phyloP scores from a whole-genome alignment of 2,113 vertebrate species.

The Corythoichthys haematopterus region DNA sequence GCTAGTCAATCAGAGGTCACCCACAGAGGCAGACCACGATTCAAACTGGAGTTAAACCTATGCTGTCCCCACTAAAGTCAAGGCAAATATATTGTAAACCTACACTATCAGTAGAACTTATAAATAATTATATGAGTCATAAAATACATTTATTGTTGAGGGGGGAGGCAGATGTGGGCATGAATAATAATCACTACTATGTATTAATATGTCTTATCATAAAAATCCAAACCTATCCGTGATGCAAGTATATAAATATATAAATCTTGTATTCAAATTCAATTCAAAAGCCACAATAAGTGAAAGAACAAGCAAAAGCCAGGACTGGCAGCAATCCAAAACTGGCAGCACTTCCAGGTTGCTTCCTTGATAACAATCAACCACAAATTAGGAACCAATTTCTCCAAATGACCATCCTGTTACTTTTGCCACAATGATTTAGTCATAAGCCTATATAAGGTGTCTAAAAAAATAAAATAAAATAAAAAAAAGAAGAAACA shows the following conservation, averaged over 20 bases:
- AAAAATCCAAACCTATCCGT: too few relatives aligned
- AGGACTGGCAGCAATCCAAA: slow-evolving; percentile 20
- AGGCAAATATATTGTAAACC: too few relatives aligned
- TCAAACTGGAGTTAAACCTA: too few relatives aligned
- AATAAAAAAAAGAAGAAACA: not conserved
- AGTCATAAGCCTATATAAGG: slow-evolving; percentile 30
- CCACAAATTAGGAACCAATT: slow-evolving; percentile 60
- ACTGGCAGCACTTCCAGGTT: slow-evolving; percentile 22
- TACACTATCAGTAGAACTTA: too few relatives aligned
- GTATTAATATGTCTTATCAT: too few relatives aligned
- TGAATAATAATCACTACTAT: too few relatives aligned
- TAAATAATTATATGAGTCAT: too few relatives aligned
- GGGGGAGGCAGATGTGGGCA: too few relatives aligned
- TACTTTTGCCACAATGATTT: slow-evolving; percentile 47
- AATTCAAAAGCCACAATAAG: not conserved
- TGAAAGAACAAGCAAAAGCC: not conserved
- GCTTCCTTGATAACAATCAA: slow-evolving; percentile 53
- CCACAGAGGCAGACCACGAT: too few relatives aligned
- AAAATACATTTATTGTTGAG: too few relatives aligned
- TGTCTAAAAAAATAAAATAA: slow-evolving; percentile 17
- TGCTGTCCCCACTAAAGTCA: not conserved
- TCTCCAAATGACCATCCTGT: slow-evolving; percentile 48
- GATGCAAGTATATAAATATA: too few relatives aligned
- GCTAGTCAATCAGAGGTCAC: too few relatives aligned
- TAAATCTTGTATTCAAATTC: not conserved